Evolutionary conservation across 2,888 invertebrate species (phyloP).

Genomic region (Dynastes grantii): DNA sequence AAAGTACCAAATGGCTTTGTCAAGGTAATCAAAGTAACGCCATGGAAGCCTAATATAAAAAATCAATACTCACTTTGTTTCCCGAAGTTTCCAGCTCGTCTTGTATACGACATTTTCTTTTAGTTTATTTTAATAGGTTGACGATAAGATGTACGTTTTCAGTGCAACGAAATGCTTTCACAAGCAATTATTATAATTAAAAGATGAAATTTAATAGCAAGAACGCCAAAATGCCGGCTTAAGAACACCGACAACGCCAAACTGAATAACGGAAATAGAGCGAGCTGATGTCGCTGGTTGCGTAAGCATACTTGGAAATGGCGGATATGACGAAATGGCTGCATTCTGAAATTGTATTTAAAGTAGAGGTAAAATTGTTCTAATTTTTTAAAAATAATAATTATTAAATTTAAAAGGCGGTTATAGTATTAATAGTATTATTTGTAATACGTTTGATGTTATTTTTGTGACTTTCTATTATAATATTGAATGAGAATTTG

Average conservation of each 20-base stretch:
- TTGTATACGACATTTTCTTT: conserved; percentile 47
- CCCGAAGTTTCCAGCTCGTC: conserved; percentile 33
- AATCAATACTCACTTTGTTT: conserved; percentile 47
- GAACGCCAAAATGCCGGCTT: not conserved
- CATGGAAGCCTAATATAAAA: not conserved
- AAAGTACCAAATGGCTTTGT: not conserved
- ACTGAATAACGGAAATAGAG: conserved; percentile 31
- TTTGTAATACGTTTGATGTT: too few relatives aligned
- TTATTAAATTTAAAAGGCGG: too few relatives aligned
- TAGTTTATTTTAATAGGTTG: not conserved
- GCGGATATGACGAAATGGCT: not conserved
- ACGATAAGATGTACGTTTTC: not conserved
- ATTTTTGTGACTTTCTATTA: too few relatives aligned
- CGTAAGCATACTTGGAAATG: not conserved
- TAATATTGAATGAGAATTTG: too few relatives aligned
- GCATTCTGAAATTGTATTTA: not conserved
- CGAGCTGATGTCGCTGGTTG: conserved; percentile 13
- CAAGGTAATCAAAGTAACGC: not conserved
- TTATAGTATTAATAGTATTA: too few relatives aligned
- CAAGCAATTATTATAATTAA: not conserved
- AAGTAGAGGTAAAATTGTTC: not conserved
- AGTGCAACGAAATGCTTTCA: not conserved
- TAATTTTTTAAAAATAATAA: too few relatives aligned
- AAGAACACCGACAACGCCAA: not conserved
- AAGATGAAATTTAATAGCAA: not conserved